A percentile compares a stretch with the other conserved stretches of the same genome.
Conservation (phyloP, 1,140 invertebrate genomes). For the Drosophila trapezifrons region DNA sequence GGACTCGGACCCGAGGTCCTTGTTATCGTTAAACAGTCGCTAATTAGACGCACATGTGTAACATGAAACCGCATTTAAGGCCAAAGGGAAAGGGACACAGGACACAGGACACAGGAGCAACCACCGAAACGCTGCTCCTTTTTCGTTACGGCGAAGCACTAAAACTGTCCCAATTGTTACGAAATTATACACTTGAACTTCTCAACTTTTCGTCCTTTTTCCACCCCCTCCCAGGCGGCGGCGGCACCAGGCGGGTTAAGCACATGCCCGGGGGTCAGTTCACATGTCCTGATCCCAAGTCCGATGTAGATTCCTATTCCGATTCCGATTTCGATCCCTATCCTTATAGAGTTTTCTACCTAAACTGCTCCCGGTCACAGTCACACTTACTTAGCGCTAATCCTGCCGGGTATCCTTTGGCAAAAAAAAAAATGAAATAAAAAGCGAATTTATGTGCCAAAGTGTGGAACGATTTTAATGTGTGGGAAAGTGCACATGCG, state of each 20-base stretch:
- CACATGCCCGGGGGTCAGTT: constrained; percentile 21
- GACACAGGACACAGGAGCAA: constrained; percentile 26
- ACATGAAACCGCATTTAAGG: constrained; percentile 79
- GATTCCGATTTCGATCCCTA: background rate
- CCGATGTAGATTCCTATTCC: background rate
- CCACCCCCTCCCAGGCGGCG: constrained; percentile 27
- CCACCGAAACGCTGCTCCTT: constrained; percentile 20
- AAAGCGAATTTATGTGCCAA: constrained; percentile 26
- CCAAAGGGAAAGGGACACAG: constrained; percentile 10
- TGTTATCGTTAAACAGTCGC: constrained; percentile 78
- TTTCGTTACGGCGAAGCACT: constrained; percentile 75
- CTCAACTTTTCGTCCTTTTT: constrained; percentile 52
- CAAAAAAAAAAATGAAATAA: constrained; percentile 5
- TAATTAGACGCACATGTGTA: constrained; percentile 83
- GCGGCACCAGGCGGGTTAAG: constrained; percentile 41
- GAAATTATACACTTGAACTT: constrained; percentile 81
- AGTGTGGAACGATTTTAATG: constrained; percentile 12
- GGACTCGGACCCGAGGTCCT: constrained; percentile 22
- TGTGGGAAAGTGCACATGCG: constrained; percentile 27
- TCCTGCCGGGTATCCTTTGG: background rate
- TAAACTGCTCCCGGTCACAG: constrained; percentile 29
- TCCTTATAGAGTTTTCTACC: background rate
- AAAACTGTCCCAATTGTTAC: constrained; percentile 78
- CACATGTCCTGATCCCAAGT: constrained; percentile 16
- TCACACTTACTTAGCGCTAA: constrained; percentile 36